A percentile compares a stretch with the other conserved stretches of the same genome.
These are phyloP conservation scores for Archivesica marissinica DNA, from an alignment of 1,140 invertebrate genomes.

Conservation along the genomic window DNA sequence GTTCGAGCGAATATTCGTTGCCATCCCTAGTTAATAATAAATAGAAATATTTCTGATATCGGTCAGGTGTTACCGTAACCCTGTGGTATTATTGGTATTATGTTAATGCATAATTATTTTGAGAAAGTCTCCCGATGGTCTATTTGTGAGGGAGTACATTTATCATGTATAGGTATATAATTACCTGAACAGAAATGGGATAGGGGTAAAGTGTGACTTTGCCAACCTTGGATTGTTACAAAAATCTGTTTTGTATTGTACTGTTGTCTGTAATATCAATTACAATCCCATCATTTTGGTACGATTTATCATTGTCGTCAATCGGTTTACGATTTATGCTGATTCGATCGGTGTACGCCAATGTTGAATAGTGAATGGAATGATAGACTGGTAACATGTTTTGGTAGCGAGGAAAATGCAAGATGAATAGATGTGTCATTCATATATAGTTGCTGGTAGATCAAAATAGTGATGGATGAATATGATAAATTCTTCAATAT, in stretches of 20 bases:
- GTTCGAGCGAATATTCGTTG: neutral
- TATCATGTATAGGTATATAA: neutral
- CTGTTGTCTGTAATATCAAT: constrained; percentile 12
- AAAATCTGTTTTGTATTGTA: constrained; percentile 13
- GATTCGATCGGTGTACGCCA: neutral
- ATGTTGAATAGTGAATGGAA: constrained; percentile 4
- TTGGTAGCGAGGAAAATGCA: no score
- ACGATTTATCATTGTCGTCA: neutral
- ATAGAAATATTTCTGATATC: neutral
- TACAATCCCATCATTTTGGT: constrained; percentile 1
- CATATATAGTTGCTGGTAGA: no score
- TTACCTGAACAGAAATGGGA: constrained; percentile 14
- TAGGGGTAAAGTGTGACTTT: constrained; percentile 21
- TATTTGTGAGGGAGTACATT: neutral
- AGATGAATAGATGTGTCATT: no score
- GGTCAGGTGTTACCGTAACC: no score
- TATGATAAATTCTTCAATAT: no score
- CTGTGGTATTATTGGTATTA: no score
- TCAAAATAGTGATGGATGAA: no score
- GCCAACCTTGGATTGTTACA: neutral
- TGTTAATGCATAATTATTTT: neutral
- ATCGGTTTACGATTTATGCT: no score
- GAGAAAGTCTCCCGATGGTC: constrained; percentile 4
- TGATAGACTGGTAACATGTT: constrained; percentile 2
- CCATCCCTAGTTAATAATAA: neutral